phyloP scores from a whole-genome alignment of 2,888 invertebrate genomes.

The Harpalus rufipes region DNA sequence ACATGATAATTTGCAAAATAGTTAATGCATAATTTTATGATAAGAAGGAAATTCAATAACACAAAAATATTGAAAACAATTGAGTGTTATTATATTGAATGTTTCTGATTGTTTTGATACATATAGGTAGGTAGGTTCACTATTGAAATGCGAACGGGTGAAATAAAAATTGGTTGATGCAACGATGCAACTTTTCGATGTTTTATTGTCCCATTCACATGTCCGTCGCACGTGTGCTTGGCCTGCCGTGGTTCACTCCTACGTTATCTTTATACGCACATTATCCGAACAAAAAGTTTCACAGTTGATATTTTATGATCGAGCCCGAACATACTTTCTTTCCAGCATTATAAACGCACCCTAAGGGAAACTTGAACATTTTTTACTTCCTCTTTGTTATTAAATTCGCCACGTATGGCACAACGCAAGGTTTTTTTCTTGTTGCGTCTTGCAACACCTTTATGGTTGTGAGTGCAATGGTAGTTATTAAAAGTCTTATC shows the following conservation, averaged over 20 bases:
- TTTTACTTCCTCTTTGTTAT: constrained; percentile 52
- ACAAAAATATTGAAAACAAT: too few species aligned
- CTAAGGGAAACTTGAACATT: constrained; percentile 21
- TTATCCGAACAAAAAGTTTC: constrained; percentile 47
- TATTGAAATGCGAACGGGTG: not conserved
- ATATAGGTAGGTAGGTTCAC: too few species aligned
- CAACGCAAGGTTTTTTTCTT: constrained; percentile 4
- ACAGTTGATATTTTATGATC: constrained; percentile 54
- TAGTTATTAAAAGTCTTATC: constrained; percentile 34
- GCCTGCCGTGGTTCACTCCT: constrained; percentile 26
- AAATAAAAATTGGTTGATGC: constrained; percentile 26
- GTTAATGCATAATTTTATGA: too few species aligned
- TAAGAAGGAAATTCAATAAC: too few species aligned
- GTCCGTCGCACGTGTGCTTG: constrained; percentile 19
- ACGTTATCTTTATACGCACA: constrained; percentile 36
- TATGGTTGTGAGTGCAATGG: constrained; percentile 33
- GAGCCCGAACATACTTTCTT: constrained; percentile 41
- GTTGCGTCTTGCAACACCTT: constrained; percentile 6
- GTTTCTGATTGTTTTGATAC: too few species aligned
- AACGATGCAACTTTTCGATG: constrained; percentile 23
- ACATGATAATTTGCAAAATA: too few species aligned
- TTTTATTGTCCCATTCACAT: constrained; percentile 19
- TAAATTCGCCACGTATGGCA: constrained; percentile 23
- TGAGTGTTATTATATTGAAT: too few species aligned
- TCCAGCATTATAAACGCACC: constrained; percentile 34